Percentiles rank a stretch among this genome's conserved stretches.
These are phyloP conservation scores for Margaritifera margaritifera DNA, from an alignment of 2,888 invertebrate genomes.

Conservation along the genomic window DNA sequence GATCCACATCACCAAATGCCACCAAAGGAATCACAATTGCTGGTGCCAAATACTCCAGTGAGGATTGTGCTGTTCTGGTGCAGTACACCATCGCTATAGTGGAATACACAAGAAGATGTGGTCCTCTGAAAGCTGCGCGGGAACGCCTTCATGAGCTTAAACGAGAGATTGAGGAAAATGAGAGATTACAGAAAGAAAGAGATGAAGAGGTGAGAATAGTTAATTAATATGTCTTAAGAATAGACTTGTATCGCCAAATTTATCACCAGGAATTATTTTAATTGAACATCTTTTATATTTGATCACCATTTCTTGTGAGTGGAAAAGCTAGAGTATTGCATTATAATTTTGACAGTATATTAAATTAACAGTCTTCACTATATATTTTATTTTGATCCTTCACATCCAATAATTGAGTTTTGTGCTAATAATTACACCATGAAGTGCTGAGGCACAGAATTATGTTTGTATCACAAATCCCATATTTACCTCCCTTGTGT, in stretches of 20 bases:
- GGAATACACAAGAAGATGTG: slow-evolving; percentile 70
- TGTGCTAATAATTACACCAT: no score
- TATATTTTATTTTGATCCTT: no score
- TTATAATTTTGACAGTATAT: no score
- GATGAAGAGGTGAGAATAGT: slow-evolving; percentile 62
- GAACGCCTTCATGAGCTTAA: slow-evolving; percentile 68
- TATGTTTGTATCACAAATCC: no score
- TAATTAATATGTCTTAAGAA: background rate
- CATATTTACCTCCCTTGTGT: no score
- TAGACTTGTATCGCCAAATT: background rate
- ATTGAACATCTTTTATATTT: background rate
- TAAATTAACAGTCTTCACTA: no score
- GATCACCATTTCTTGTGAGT: background rate
- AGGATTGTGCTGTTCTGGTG: slow-evolving; percentile 71
- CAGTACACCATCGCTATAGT: slow-evolving; percentile 73
- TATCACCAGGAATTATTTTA: background rate
- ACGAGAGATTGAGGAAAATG: slow-evolving; percentile 71
- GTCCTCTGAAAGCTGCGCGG: slow-evolving; percentile 63
- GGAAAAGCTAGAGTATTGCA: background rate
- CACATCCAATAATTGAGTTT: no score
- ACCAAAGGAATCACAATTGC: slow-evolving; percentile 68
- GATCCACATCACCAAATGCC: slow-evolving; percentile 57
- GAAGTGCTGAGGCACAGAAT: no score
- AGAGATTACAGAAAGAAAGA: slow-evolving; percentile 64
- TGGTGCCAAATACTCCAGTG: slow-evolving; percentile 71